phyloP scores from a whole-genome alignment of 2,888 invertebrate species.

The Dinocampus coccinellae region DNA sequence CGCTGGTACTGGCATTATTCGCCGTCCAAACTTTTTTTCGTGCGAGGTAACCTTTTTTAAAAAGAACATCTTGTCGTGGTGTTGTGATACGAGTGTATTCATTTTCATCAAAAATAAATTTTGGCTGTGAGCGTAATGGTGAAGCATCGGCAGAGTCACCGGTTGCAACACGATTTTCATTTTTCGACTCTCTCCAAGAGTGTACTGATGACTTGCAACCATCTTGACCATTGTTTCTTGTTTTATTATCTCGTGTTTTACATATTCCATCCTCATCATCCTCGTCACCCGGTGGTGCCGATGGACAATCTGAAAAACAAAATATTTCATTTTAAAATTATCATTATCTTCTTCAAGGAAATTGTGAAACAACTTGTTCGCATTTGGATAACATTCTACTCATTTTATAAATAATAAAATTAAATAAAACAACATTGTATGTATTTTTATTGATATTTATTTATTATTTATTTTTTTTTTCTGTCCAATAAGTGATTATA shows the following conservation, averaged over 20 bases:
- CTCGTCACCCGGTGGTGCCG: slow-evolving; percentile 66
- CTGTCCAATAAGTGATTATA: background rate
- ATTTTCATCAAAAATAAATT: slow-evolving; percentile 74
- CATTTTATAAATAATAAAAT: too few species aligned
- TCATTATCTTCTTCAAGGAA: background rate
- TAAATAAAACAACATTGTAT: too few species aligned
- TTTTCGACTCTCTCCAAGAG: slow-evolving; percentile 50
- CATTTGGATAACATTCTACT: too few species aligned
- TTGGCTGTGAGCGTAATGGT: slow-evolving; percentile 66
- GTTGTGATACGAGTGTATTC: slow-evolving; percentile 80
- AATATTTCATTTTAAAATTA: background rate
- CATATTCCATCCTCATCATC: slow-evolving; percentile 64
- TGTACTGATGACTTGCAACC: slow-evolving; percentile 48
- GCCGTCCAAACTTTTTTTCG: slow-evolving; percentile 70
- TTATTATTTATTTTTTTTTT: background rate
- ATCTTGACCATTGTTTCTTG: slow-evolving; percentile 47
- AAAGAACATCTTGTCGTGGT: slow-evolving; percentile 78
- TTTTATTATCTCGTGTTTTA: slow-evolving; percentile 56
- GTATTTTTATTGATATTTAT: too few species aligned
- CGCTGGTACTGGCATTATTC: slow-evolving; percentile 64
- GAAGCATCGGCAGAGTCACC: slow-evolving; percentile 52
- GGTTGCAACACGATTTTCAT: slow-evolving; percentile 50
- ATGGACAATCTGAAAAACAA: slow-evolving; percentile 11
- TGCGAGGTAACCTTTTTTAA: slow-evolving; percentile 78
- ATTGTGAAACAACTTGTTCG: background rate